Percentiles rank a stretch among this genome's conserved stretches.
These are phyloP conservation scores for Scaptomyza caliginosa DNA, from an alignment of 2,888 invertebrate genomes.

Conservation along the genomic window DNA sequence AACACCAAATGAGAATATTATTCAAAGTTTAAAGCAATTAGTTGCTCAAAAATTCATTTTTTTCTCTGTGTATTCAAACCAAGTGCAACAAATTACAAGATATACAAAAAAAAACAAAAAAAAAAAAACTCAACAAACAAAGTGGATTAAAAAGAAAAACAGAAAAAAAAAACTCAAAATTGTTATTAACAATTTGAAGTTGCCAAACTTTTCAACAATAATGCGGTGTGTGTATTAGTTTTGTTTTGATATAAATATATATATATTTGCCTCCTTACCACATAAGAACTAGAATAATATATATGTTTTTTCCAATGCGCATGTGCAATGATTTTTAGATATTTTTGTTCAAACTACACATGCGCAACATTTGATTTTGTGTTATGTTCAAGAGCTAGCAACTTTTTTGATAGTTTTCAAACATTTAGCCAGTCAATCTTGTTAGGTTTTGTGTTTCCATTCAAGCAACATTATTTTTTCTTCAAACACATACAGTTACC, in stretches of 20 bases:
- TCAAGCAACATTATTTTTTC: conserved; percentile 11
- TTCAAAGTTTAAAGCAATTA: not conserved
- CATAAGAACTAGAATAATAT: not conserved
- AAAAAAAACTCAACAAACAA: not conserved
- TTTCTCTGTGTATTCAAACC: conserved; percentile 11
- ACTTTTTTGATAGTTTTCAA: not conserved
- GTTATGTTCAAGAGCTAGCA: not conserved
- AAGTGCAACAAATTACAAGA: too few relatives aligned
- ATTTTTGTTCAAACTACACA: not conserved
- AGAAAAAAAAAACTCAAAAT: conserved; percentile 1
- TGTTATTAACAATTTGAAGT: conserved; percentile 37
- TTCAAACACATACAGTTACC: conserved; percentile 10
- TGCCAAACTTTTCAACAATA: conserved; percentile 57
- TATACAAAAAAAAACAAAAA: not conserved
- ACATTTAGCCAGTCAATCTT: not conserved
- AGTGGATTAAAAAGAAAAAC: conserved; percentile 20
- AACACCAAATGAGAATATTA: not conserved
- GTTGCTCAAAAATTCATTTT: conserved; percentile 6
- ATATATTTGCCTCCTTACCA: not conserved
- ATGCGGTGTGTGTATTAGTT: conserved; percentile 79
- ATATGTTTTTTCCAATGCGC: not conserved
- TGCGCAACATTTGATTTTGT: conserved; percentile 6
- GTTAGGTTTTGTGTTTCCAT: conserved; percentile 11
- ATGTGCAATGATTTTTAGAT: not conserved
- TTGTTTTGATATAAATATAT: conserved; percentile 32